Conservation (phyloP, 2,888 invertebrate species). For the Metopia argyrocephala region DNA sequence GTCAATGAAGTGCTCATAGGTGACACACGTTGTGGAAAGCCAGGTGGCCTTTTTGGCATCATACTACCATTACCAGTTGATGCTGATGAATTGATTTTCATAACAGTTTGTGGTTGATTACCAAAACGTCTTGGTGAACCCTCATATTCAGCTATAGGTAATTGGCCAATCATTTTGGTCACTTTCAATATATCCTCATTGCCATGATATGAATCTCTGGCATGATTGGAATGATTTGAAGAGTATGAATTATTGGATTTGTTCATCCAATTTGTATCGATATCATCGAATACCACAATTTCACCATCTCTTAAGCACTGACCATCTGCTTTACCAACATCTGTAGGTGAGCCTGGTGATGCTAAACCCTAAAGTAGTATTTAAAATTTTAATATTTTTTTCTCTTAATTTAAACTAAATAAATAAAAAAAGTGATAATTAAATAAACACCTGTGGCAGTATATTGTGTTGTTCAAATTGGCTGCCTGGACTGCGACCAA, state of each 20-base stretch:
- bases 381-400: not conserved
- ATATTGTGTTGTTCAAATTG: constrained; percentile 70
- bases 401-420: not conserved
- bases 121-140: constrained; percentile 94
- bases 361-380: constrained; percentile 68
- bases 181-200: constrained; percentile 77
- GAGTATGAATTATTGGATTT: constrained; percentile 61
- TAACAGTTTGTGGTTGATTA: constrained; percentile 66
- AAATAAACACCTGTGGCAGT: constrained; percentile 69
- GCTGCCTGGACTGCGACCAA: constrained; percentile 77
- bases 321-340: constrained; percentile 74
- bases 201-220: constrained; percentile 60
- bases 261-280: constrained; percentile 69
- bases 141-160: constrained; percentile 95
- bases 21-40: constrained; percentile 86
- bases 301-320: constrained; percentile 85
- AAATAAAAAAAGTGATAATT: not conserved
- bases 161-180: constrained; percentile 78
- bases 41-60: constrained; percentile 87
- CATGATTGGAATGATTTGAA: constrained; percentile 51
- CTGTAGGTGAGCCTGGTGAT: constrained; percentile 77
- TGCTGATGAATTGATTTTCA: constrained; percentile 28
- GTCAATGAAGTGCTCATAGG: constrained; percentile 66
- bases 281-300: constrained; percentile 87
- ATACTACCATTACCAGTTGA: constrained; percentile 67